phyloP scores from a whole-genome alignment of 1,140 invertebrate genomes.

The Geopemphigus sp. region DNA sequence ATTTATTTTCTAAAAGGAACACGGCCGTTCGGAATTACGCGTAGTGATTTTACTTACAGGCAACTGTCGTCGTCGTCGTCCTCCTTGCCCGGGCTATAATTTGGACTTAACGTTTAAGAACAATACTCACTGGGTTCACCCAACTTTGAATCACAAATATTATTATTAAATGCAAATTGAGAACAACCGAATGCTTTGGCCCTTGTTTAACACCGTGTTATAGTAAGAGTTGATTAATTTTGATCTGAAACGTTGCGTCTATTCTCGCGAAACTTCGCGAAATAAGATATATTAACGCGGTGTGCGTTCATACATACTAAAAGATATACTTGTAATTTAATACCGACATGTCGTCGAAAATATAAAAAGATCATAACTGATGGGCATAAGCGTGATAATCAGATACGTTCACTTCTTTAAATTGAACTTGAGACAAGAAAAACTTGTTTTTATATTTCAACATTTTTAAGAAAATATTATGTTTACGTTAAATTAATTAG shows the following conservation, averaged over 20 bases:
- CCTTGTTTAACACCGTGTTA: background rate
- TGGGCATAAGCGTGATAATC: no score
- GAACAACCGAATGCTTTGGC: background rate
- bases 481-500: no score
- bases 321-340: no score
- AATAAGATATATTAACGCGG: background rate
- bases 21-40: background rate
- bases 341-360: no score
- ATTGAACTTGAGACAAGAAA: no score
- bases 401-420: no score
- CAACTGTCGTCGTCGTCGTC: background rate
- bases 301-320: background rate
- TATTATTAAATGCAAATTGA: slow-evolving; percentile 8
- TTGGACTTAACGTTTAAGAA: no score
- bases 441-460: no score
- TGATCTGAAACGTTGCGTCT: background rate
- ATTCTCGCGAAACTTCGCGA: background rate
- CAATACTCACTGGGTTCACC: background rate
- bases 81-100: background rate
- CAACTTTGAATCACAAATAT: slow-evolving; percentile 10
- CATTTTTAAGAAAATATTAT: no score
- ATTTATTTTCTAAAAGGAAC: background rate
- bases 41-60: background rate
- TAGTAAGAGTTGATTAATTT: background rate
- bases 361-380: no score